phyloP scores from a whole-genome alignment of 2,888 invertebrate genomes.

The Eristalinus aeneus region DNA sequence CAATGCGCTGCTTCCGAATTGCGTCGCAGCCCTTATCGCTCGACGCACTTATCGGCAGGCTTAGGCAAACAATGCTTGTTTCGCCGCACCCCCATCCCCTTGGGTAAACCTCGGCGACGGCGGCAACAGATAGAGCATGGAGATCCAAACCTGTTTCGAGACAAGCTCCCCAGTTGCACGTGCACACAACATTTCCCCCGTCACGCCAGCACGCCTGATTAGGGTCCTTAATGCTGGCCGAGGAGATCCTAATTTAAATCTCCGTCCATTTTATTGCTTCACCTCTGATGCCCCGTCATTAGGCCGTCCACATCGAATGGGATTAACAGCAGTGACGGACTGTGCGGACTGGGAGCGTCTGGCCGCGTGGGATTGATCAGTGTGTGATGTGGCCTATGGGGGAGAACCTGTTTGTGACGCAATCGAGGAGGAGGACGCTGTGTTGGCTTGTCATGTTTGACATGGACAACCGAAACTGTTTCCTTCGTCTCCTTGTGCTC shows the following conservation, averaged over 20 bases:
- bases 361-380: background rate
- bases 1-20: slow-evolving; percentile 48
- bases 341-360: background rate
- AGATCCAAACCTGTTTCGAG: background rate
- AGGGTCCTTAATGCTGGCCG: background rate
- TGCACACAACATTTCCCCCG: background rate
- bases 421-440: background rate
- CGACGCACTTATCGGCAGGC: background rate
- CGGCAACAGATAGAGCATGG: background rate
- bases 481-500: background rate
- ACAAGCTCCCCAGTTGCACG: background rate
- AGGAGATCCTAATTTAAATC: background rate
- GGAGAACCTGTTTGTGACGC: slow-evolving; percentile 8
- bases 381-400: background rate
- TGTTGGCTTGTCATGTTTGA: slow-evolving; percentile 7
- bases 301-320: background rate
- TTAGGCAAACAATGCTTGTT: slow-evolving; percentile 3
- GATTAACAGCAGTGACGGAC: background rate
- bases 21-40: slow-evolving; percentile 20
- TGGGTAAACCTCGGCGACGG: background rate
- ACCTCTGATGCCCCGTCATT: background rate
- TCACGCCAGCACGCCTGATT: background rate
- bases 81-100: background rate
- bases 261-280: slow-evolving; percentile 3
- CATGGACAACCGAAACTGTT: slow-evolving; percentile 25